Base-by-base conservation (phyloP, 1,140 invertebrate species). In the Heliothis subflexa region DNA sequence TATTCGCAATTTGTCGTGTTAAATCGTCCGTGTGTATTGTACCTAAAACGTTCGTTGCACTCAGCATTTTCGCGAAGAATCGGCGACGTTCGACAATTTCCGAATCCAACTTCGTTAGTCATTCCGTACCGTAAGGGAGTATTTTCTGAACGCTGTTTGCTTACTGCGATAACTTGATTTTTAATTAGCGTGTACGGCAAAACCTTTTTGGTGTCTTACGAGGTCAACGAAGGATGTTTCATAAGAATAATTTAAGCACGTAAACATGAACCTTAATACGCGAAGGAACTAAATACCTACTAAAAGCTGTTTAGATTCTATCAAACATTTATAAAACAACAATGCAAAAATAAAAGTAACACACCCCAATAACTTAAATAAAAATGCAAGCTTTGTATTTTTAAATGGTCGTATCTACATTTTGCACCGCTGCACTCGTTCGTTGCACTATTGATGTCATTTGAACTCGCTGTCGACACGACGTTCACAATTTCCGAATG, bases 31-130 rank as follows among this genome's bases (percentile, higher is more conserved):
- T 54, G 61, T 74, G 64, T 61, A 80, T 47, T 72, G 55, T 50
- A 80, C 52, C 78, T 82, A 79, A 80, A 82, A 54, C 78, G 81
- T 82, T 78, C 78, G 72, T 78, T 82, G 78, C 78, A 73, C 81
- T 78, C 77, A 64, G 49, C 52, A 50, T 33, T 71, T 55, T 77
- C 62, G 47, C 11, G 11, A 16, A 62, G 72, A 62, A 25, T 74
- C 76, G 71, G 40, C 47, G 71, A 77, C 61, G 62, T 68, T 49
- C 52, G 79, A 66, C 75, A 78, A 72, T 81, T 78, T 74, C 57
- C 72, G 73, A 75, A 52, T 33, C 72, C 72, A 59, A 75, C 33
- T 33, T 13, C 49, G 45, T 75, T 62, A 75, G 33, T 75, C 64
- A 77, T 18, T 62, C 49, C 18, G n/a, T 28, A 77, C 33, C 47